These are phyloP conservation scores for Schizotus pectinicornis DNA, from an alignment of 2,888 invertebrate species.

Conservation along the genomic window DNA sequence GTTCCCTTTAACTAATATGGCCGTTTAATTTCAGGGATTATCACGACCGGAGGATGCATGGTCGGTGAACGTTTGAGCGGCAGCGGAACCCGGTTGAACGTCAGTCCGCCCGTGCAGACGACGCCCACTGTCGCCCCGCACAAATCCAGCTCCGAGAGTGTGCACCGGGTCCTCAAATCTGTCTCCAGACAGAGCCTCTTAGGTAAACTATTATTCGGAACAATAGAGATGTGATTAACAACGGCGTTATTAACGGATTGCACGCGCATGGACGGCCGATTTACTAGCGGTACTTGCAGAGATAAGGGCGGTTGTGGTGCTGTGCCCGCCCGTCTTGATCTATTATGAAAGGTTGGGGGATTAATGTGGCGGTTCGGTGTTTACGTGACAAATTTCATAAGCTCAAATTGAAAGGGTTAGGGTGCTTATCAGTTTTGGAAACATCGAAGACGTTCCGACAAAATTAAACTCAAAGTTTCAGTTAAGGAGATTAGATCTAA, in stretches of 20 bases:
- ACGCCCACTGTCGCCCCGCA: conserved; percentile 47
- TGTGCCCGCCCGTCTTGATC: too few species aligned
- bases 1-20: neutral
- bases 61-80: conserved; percentile 64
- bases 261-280: neutral
- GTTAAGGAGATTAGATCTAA: too few species aligned
- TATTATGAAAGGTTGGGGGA: too few species aligned
- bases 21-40: conserved; percentile 53
- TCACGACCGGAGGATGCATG: conserved; percentile 58
- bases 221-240: conserved; percentile 5
- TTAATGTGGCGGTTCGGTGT: too few species aligned
- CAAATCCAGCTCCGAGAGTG: conserved; percentile 60
- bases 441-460: too few species aligned
- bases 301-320: too few species aligned
- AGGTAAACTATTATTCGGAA: conserved; percentile 54
- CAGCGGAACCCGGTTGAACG: conserved; percentile 62
- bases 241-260: neutral
- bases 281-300: too few species aligned
- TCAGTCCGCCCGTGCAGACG: conserved; percentile 57
- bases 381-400: too few species aligned
- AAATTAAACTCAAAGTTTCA: too few species aligned
- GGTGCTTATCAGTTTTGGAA: too few species aligned
- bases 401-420: too few species aligned
- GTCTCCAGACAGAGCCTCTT: conserved; percentile 69
- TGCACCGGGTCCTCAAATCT: conserved; percentile 61